Base-by-base conservation (phyloP, 1,140 invertebrate species). In the Zaprionus ghesquierei region DNA sequence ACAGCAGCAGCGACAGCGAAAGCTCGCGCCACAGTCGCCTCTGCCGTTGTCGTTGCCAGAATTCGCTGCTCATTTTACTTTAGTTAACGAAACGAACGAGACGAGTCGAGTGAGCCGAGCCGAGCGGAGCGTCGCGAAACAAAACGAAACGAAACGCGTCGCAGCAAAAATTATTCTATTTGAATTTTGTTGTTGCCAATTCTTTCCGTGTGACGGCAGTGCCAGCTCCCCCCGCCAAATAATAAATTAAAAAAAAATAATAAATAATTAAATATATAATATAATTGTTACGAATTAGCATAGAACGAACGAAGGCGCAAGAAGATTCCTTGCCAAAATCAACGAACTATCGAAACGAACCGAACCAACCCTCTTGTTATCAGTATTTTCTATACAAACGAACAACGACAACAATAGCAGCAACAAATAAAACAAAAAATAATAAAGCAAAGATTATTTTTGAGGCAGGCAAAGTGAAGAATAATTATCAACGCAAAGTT, bases 81-180 rank as follows among this genome's bases (percentile, higher is more conserved):
- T 86, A 86, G 82, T 86, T 73, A 89, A 86, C 82, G 82, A 87
- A 86, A 82, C 82, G 82, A 86, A 86, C 82, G 84, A 86, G 84
- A 64, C 49, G 70, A 41, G 35, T 15, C 35, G 35, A 41, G 35
- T 41, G 35, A 41, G 35, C 35, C 51, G 76, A 79, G 71, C 66
- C 49, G 79, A 82, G 79, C 75, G 78, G 79, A 82, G 79, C 75
- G 78, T 35, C 82, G 82, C 82, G 82, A 29, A 35, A 51, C 49
- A 61, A 75, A 72, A 64, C 72, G 65, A 66, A 76, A 61, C 62
- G 54, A 69, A 54, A 70, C 38, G 31, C 25, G 63, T 75, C 73
- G 79, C 79, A 70, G 70, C 75, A 75, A 49, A 65, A 51, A 35
- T 53, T 33, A 66, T 46, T 64, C 51, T 54, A n/a, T 29, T 20